Evolutionary conservation across 2,888 invertebrate genomes (phyloP), one percentile per base, ranked within the genome.

Genomic region (Orchestes rusci): DNA sequence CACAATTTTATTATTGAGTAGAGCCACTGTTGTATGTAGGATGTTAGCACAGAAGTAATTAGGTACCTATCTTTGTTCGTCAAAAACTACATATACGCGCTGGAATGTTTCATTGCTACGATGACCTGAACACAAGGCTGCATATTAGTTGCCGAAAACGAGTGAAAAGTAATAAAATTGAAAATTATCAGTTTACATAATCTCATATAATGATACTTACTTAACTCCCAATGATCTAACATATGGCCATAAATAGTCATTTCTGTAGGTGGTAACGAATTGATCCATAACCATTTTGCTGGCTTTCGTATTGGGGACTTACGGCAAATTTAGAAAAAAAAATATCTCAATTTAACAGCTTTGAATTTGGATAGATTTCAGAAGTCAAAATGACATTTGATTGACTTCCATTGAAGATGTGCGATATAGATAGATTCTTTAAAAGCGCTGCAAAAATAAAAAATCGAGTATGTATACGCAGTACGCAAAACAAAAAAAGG

Each of bases 171-270:
- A n/a, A n/a, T 10, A 23, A 23, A 23, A 23, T 23, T 23, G 5
- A 23, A 10, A 5, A 7, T 23, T 7, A 23, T 7, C 23, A 7
- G 5, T 23, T 23, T 23, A 7, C 7, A 23, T 7, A 23, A 23
- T 23, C 5, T 23, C 23, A n/a, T 10, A 10, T 23, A 23, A 7
- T 23, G 23, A 10, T 5, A 7, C 5, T 29, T 59, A 69, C 67
- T 59, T 65, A 16, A 59, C 46, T 10, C 68, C 67, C 36, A 68
- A 58, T 2, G 60, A 59, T 42, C 62, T 60, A 2, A 65, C 66
- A 56, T 70, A 66, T 0, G 80, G 80, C 80, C 80, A 81, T 13
- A 76, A 56, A 53, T 76, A 81, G 60, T 80, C 80, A 55, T 76
- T 77, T 33, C 73, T 69, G 56, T 81, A 80, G 1, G 77, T 79